Evolutionary conservation across 2,113 vertebrate genomes (phyloP).

Genomic region (Perccottus glenii): DNA sequence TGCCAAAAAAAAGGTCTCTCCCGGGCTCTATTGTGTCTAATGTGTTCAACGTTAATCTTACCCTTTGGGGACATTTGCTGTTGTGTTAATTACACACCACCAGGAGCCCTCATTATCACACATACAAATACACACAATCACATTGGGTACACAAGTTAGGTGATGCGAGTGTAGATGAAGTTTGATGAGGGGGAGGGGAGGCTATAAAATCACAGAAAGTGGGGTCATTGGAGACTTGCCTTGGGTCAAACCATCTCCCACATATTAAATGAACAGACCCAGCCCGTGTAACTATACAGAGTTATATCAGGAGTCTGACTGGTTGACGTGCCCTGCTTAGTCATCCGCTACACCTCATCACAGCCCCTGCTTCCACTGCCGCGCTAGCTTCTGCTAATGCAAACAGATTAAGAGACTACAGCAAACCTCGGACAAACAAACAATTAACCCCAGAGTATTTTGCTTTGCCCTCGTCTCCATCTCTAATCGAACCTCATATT

Average conservation of each 20-base stretch:
- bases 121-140: conserved; percentile 60
- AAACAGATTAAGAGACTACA: conserved; percentile 30
- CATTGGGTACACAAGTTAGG: conserved; percentile 55
- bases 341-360: conserved; percentile 59
- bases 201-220: conserved; percentile 7
- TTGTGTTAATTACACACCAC: conserved; percentile 82
- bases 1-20: conserved; percentile 64
- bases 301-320: conserved; percentile 21
- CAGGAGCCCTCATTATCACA: conserved; percentile 78
- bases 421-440: conserved; percentile 48
- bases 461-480: conserved; percentile 19
- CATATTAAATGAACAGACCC: conserved; percentile 64
- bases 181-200: not conserved
- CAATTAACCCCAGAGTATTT: conserved; percentile 64
- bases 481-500: conserved; percentile 43
- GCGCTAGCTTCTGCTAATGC: conserved; percentile 40
- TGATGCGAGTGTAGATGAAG: conserved; percentile 38
- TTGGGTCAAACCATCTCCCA: conserved; percentile 56
- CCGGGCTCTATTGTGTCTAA: conserved; percentile 76
- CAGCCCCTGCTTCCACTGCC: conserved; percentile 27
- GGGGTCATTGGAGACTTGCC: conserved; percentile 54
- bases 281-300: conserved; percentile 22
- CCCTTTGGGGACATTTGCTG: conserved; percentile 79
- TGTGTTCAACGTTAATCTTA: conserved; percentile 81
- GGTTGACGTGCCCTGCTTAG: conserved; percentile 52